These are phyloP conservation scores for Drosophila paranaensis DNA, from an alignment of 2,888 invertebrate genomes.

Conservation along the genomic window DNA sequence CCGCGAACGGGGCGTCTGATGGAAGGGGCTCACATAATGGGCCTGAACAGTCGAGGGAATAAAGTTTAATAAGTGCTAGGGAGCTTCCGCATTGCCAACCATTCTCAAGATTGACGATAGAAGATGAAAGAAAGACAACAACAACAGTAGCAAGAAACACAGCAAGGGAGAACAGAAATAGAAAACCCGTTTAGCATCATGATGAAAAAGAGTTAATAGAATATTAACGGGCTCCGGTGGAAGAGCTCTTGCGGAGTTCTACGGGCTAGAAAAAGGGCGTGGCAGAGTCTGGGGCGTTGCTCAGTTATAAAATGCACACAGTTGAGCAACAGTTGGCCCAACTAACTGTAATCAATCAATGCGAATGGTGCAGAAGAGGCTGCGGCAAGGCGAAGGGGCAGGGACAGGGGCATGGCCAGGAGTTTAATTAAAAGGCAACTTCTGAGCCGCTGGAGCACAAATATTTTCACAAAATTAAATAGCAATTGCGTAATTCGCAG, in stretches of 20 bases:
- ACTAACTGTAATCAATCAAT: slow-evolving; percentile 77
- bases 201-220: slow-evolving; percentile 62
- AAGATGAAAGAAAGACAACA: slow-evolving; percentile 5
- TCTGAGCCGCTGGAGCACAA: slow-evolving; percentile 46
- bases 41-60: slow-evolving; percentile 25
- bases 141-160: neutral
- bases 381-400: neutral
- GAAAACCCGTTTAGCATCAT: slow-evolving; percentile 63
- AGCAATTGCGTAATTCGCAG: slow-evolving; percentile 75
- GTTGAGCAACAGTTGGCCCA: slow-evolving; percentile 59
- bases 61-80: slow-evolving; percentile 44
- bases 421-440: slow-evolving; percentile 72
- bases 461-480: slow-evolving; percentile 68
- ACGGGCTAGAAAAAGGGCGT: slow-evolving; percentile 47
- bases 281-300: slow-evolving; percentile 41
- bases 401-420: slow-evolving; percentile 28
- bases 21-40: slow-evolving; percentile 41
- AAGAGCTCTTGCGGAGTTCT: slow-evolving; percentile 10
- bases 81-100: slow-evolving; percentile 55
- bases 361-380: slow-evolving; percentile 8
- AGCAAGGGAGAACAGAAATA: slow-evolving; percentile 12
- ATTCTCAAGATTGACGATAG: slow-evolving; percentile 20
- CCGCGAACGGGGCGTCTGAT: slow-evolving; percentile 13
- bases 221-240: slow-evolving; percentile 58
- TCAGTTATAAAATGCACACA: slow-evolving; percentile 38